A percentile compares a stretch with the other conserved stretches of the same genome.
Evolutionary conservation across 2,113 vertebrate genomes (phyloP).

Genomic region (Cepphus grylle): DNA sequence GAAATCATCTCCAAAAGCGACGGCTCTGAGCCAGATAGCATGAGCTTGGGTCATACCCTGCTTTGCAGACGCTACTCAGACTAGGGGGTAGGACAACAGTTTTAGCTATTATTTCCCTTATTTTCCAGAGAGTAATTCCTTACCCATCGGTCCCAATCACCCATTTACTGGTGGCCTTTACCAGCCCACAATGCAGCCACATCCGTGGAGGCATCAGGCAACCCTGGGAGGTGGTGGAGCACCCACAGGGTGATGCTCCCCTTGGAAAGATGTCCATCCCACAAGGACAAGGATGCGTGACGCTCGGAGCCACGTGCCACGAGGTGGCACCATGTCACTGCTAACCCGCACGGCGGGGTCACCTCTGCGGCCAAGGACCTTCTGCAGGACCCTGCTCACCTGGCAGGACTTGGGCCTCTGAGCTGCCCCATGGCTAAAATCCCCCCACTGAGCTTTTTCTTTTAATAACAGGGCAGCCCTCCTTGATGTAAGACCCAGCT

Average conservation of each 20-base stretch:
- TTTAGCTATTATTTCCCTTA: neutral
- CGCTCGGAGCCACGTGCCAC: conserved; percentile 9
- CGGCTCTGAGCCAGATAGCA: neutral
- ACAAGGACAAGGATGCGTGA: neutral
- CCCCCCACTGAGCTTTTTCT: neutral
- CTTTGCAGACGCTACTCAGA: fast-evolving
- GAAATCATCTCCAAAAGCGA: neutral
- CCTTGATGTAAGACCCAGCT: neutral
- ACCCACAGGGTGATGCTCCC: neutral
- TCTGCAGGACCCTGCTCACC: neutral
- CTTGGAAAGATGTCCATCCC: neutral
- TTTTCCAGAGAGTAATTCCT: neutral
- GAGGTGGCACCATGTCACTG: conserved; percentile 69
- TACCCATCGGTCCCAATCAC: fast-evolving
- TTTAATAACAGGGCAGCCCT: neutral
- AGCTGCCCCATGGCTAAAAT: neutral
- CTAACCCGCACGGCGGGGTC: neutral
- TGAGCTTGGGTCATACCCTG: neutral
- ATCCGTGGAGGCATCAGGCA: neutral
- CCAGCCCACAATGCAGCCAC: fast-evolving
- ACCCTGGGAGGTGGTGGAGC: neutral
- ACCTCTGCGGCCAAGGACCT: neutral
- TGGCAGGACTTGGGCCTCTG: neutral
- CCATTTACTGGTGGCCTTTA: neutral
- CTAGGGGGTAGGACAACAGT: neutral